Conservation (phyloP, 1,140 invertebrate genomes). For the Hylyphantes graminicola region DNA sequence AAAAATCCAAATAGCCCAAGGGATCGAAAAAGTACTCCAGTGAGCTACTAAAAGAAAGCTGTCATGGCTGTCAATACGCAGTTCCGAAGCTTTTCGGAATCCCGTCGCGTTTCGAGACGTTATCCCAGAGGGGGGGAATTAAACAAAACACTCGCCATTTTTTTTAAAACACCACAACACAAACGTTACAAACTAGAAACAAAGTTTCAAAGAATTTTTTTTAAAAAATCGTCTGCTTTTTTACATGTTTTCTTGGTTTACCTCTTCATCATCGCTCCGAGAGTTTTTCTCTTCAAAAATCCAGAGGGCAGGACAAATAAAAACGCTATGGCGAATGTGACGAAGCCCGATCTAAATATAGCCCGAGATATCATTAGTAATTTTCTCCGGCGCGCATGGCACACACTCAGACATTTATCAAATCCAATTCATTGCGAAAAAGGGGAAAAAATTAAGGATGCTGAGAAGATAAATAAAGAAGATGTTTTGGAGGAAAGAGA, state of each 20-base stretch:
- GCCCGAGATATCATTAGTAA: neutral
- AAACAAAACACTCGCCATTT: too few relatives aligned
- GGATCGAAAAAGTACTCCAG: neutral
- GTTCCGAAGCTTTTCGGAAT: slow-evolving; percentile 29
- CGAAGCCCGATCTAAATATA: slow-evolving; percentile 47
- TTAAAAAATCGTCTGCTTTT: neutral
- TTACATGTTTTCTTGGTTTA: slow-evolving; percentile 19
- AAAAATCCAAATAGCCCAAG: slow-evolving; percentile 21
- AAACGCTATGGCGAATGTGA: slow-evolving; percentile 36
- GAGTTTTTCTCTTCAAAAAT: slow-evolving; percentile 40
- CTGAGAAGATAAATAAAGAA: too few relatives aligned
- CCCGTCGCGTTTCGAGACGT: slow-evolving; percentile 16
- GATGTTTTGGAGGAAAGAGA: neutral
- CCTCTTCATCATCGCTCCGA: slow-evolving; percentile 11
- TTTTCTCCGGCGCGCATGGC: neutral
- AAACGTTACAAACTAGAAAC: neutral
- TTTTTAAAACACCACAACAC: neutral
- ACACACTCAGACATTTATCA: too few relatives aligned
- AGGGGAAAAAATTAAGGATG: too few relatives aligned
- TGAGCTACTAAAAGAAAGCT: slow-evolving; percentile 44
- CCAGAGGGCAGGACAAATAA: slow-evolving; percentile 52
- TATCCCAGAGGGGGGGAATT: neutral
- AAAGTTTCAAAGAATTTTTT: neutral
- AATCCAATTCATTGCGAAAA: too few relatives aligned
- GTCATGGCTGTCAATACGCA: slow-evolving; percentile 58